phyloP scores from a whole-genome alignment of 2,797 vertebrate genomes.

The Limnodromus scolopaceus region DNA sequence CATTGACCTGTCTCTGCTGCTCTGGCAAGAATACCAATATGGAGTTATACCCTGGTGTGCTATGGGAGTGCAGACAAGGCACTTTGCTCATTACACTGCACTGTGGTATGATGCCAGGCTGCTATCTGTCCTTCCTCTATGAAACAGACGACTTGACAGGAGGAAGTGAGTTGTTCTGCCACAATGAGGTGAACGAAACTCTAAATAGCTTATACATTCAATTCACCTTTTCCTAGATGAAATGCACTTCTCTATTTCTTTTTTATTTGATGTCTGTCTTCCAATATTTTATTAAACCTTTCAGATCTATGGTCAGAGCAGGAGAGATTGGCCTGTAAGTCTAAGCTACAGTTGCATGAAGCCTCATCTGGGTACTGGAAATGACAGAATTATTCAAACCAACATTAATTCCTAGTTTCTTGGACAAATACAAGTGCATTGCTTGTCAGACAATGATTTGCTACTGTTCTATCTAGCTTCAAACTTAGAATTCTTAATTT shows the following conservation, averaged over 20 bases:
- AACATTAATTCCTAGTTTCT: neutral
- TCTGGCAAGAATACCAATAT: neutral
- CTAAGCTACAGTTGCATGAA: neutral
- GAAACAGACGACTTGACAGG: neutral
- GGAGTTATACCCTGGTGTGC: neutral
- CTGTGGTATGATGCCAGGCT: neutral
- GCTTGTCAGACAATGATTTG: neutral
- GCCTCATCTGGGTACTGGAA: neutral
- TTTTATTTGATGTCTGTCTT: neutral
- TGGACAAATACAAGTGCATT: neutral
- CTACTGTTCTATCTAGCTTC: neutral
- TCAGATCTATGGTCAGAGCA: neutral
- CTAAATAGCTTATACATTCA: neutral
- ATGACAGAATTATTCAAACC: neutral
- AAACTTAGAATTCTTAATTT: neutral
- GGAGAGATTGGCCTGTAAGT: neutral
- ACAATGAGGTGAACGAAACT: neutral
- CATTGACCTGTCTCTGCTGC: neutral
- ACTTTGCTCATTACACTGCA: neutral
- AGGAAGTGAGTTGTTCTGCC: neutral
- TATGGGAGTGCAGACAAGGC: neutral
- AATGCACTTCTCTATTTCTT: neutral
- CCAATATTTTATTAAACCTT: neutral
- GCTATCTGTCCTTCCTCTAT: neutral
- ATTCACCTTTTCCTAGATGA: neutral